Evolutionary conservation across 1,140 invertebrate genomes (phyloP).

Genomic region (Aphis craccivora): DNA sequence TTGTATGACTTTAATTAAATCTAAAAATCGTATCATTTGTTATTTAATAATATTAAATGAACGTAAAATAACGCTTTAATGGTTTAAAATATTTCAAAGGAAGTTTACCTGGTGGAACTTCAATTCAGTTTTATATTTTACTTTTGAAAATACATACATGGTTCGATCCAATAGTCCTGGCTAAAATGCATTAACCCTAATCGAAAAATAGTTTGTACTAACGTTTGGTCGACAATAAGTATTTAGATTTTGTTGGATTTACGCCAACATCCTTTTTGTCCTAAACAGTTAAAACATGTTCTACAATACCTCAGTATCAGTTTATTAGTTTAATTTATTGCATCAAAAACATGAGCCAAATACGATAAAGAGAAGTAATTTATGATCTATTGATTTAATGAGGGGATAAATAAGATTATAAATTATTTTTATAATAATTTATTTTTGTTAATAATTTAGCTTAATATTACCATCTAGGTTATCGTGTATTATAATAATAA

Average conservation of each 20-base stretch:
- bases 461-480: neutral
- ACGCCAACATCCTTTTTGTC: slow-evolving; percentile 34
- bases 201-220: neutral
- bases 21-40: neutral
- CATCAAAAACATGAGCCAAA: slow-evolving; percentile 25
- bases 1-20: neutral
- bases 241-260: slow-evolving; percentile 35
- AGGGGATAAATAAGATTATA: neutral
- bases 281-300: slow-evolving; percentile 39
- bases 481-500: neutral
- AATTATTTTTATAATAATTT: neutral
- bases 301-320: slow-evolving; percentile 36
- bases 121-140: neutral
- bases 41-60: neutral
- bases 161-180: neutral
- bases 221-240: neutral
- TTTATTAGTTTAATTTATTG: slow-evolving; percentile 43
- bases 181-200: neutral
- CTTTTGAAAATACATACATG: neutral
- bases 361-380: neutral
- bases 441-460: neutral
- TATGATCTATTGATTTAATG: neutral
- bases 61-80: neutral
- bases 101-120: neutral
- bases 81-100: neutral